Percentiles rank a stretch among this genome's conserved stretches.
Evolutionary conservation across 2,113 vertebrate species (phyloP).

Genomic region (Onychostruthus taczanowskii): DNA sequence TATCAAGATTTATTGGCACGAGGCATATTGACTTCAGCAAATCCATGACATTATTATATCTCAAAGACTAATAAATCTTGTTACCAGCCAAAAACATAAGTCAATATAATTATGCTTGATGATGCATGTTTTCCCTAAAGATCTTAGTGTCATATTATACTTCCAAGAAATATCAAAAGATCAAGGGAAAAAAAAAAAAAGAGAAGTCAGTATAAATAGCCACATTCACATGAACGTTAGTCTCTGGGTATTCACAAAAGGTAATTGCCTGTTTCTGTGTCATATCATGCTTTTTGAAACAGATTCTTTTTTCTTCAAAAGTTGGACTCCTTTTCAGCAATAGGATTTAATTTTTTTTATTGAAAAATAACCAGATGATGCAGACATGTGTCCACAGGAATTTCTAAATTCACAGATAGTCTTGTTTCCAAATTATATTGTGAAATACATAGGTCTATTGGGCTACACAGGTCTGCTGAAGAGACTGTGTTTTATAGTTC

Average conservation of each 20-base stretch:
- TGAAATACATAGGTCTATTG: fast-evolving
- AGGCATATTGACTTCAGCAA: constrained; percentile 74
- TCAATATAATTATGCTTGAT: constrained; percentile 75
- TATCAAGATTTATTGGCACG: constrained; percentile 77
- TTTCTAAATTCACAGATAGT: neutral
- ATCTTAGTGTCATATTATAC: constrained; percentile 18
- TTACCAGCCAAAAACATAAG: constrained; percentile 68
- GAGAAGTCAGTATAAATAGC: neutral
- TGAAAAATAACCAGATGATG: neutral
- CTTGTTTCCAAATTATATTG: neutral
- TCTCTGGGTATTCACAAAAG: neutral
- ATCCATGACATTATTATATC: constrained; percentile 74
- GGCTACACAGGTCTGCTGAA: neutral
- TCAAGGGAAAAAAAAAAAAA: constrained; percentile 16
- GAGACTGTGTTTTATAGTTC: neutral
- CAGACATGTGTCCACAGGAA: neutral
- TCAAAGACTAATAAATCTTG: constrained; percentile 75
- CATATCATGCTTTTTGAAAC: neutral
- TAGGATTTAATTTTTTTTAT: neutral
- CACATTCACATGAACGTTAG: neutral
- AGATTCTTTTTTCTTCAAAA: neutral
- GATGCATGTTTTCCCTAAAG: constrained; percentile 67
- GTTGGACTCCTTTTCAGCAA: neutral
- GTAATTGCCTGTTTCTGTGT: neutral
- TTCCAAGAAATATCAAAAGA: constrained; percentile 67